Base-by-base conservation (phyloP, 92 coral and sea anemone species). In the Zoanthus sociatus region DNA sequence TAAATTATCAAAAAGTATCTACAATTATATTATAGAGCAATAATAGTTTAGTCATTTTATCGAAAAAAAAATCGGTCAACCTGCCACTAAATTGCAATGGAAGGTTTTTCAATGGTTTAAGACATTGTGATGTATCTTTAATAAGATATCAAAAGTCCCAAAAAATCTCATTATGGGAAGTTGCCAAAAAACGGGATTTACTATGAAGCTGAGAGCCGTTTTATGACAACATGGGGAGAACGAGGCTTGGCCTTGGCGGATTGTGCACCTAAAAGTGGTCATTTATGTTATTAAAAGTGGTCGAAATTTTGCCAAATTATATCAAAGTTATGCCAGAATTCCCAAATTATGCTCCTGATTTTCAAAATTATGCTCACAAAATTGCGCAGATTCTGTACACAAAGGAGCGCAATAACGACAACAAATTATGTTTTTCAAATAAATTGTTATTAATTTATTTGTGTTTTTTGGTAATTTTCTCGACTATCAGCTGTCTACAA, bases 61-160 rank as follows among this genome's bases (percentile, higher is more conserved):
- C 54, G 85, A 13, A 17, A 88, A 58, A 71, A 77, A 84, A 76
- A 0, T 68, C 71, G 88, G 84, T 73, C 78, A 90, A 86, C 93
- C 87, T 86, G 87, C 44, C 51, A 86, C 88, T 73, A 86, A 26
- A 86, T 90, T 90, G 73, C 87, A 86, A 73, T 78, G 86, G 90
- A 90, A 90, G 90, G 89, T 86, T 17, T 89, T 64, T 89, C 73
- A 83, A 84, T 89, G 89, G 89, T 76, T 87, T 87, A 87, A 44
- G 67, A 48, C 73, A 6, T 50, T 15, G 81, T 0, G 87, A 17
- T 17, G 17, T 50, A 37, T 81, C 63, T 90, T 86, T 53, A 11
- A 90, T 51, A 90, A 86, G 90, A 90, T 37, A 90, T 81, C 69
- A 74, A 86, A 90, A 90, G 83, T 86, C 81, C 89, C 83, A 90